Conservation (phyloP, 2,888 invertebrate species). For the Pheosia tremula region DNA sequence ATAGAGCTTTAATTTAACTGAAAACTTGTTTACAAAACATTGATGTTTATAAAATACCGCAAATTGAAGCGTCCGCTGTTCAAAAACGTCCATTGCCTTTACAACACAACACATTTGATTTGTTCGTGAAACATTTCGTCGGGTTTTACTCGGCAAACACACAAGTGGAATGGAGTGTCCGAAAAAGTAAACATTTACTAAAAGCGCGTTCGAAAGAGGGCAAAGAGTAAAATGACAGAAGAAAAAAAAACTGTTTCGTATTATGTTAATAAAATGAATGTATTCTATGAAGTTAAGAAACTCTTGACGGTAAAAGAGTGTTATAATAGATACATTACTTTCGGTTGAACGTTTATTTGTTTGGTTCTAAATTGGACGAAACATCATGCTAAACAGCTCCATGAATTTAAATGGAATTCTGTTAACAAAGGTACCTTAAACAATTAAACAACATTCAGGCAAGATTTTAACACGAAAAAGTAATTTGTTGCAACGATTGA, state of each 20-base stretch:
- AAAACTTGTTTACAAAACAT: too few relatives aligned
- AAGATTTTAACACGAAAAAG: too few relatives aligned
- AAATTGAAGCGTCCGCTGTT: neutral
- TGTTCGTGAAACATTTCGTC: slow-evolving; percentile 19
- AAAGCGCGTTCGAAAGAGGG: slow-evolving; percentile 5
- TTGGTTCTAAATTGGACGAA: too few relatives aligned
- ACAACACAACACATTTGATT: slow-evolving; percentile 10
- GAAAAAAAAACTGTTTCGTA: neutral
- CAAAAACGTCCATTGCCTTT: neutral
- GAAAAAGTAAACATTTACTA: slow-evolving; percentile 29
- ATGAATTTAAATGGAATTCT: too few relatives aligned
- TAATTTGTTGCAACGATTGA: too few relatives aligned
- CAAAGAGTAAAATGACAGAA: slow-evolving; percentile 11
- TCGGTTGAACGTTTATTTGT: too few relatives aligned
- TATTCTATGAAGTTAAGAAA: neutral
- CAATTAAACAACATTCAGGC: too few relatives aligned
- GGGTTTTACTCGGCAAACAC: slow-evolving; percentile 21
- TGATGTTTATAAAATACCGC: neutral
- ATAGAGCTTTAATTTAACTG: too few relatives aligned
- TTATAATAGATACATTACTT: too few relatives aligned
- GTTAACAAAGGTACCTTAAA: too few relatives aligned
- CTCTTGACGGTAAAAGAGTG: too few relatives aligned
- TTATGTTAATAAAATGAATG: neutral
- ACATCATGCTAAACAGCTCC: too few relatives aligned
- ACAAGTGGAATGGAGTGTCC: slow-evolving; percentile 17